Percentiles rank a stretch among this genome's conserved stretches.
These are phyloP conservation scores for Halcyon smyrnensis DNA, from an alignment of 2,797 vertebrate species.

Conservation along the genomic window DNA sequence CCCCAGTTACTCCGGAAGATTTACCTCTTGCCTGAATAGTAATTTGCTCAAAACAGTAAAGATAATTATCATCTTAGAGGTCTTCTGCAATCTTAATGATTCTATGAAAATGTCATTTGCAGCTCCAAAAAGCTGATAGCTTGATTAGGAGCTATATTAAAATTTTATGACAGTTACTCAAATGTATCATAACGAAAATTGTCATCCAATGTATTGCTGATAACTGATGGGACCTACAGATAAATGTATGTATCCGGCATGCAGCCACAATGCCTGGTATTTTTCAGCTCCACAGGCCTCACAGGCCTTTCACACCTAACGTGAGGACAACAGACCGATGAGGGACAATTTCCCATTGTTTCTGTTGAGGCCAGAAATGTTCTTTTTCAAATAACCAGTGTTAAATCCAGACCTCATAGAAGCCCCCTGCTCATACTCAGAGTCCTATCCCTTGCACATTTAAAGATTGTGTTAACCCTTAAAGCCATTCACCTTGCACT, in stretches of 20 bases:
- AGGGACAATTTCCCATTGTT: background rate
- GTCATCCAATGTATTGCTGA: background rate
- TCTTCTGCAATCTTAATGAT: too few species aligned
- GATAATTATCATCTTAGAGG: too few species aligned
- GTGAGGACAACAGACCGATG: background rate
- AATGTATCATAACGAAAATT: background rate
- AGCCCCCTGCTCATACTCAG: background rate
- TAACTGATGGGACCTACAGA: background rate
- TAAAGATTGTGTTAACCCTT: background rate
- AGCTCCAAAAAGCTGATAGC: background rate
- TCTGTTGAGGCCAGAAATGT: background rate
- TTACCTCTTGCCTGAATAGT: background rate
- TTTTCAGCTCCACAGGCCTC: background rate
- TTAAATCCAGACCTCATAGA: background rate
- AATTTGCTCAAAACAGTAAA: background rate
- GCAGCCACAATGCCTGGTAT: background rate
- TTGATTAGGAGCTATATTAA: background rate
- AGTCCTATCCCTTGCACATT: background rate
- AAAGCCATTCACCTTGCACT: background rate
- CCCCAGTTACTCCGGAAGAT: too few species aligned
- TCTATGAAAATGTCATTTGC: background rate
- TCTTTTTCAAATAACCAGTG: background rate
- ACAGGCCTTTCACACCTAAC: background rate
- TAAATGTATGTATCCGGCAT: background rate
- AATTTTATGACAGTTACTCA: background rate